Evolutionary conservation across 2,113 vertebrate species (phyloP).

Genomic region (Periophthalmodon schlosseri): DNA sequence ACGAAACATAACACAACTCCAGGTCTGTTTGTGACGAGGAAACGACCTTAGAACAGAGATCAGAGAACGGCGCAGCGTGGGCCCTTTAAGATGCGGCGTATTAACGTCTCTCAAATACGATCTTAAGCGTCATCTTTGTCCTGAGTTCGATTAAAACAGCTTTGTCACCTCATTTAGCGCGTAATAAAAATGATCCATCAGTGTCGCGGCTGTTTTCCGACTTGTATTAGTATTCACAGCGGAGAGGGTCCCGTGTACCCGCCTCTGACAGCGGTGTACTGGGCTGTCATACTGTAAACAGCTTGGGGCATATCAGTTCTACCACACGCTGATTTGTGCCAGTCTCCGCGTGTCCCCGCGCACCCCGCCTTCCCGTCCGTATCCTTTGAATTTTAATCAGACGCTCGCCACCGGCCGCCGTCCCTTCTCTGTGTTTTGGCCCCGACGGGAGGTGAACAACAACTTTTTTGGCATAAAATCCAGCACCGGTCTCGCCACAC

Average conservation of each 20-base stretch:
- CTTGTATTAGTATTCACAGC: conserved; percentile 2
- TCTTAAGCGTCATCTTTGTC: neutral
- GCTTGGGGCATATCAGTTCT: conserved; percentile 41
- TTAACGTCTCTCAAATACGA: neutral
- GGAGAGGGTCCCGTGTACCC: neutral
- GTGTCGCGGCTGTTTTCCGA: neutral
- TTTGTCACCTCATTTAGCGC: neutral
- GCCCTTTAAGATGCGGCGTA: too few relatives aligned
- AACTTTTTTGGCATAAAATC: conserved; percentile 55
- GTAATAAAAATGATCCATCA: neutral
- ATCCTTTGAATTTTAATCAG: conserved; percentile 65
- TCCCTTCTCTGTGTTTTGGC: conserved; percentile 47
- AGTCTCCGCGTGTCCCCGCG: conserved; percentile 13
- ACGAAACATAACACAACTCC: too few relatives aligned
- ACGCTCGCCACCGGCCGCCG: conserved; percentile 12
- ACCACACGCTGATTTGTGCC: conserved; percentile 36
- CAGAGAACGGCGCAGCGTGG: too few relatives aligned
- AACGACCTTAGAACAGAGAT: too few relatives aligned
- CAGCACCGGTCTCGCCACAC: conserved; percentile 46
- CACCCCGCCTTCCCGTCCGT: conserved; percentile 42
- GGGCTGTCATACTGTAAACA: conserved; percentile 51
- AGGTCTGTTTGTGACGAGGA: too few relatives aligned
- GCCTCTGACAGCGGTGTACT: conserved; percentile 32
- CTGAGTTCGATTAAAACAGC: neutral
- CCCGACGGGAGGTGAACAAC: conserved; percentile 19